phyloP scores from a whole-genome alignment of 1,140 invertebrate species.

The Subanguina moxae region DNA sequence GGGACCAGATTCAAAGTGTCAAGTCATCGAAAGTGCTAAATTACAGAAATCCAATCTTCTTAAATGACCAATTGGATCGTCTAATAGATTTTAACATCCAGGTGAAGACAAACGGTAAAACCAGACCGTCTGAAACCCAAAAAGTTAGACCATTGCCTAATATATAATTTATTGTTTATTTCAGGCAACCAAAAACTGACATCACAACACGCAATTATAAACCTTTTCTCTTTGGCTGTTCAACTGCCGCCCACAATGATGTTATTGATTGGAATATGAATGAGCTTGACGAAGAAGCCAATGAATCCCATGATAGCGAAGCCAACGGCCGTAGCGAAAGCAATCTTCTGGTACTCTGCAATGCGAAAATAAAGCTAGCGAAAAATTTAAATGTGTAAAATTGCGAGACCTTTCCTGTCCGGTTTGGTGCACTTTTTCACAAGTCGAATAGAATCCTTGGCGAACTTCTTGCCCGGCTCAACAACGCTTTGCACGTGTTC shows the following conservation, averaged over 20 bases:
- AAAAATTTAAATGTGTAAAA: no score
- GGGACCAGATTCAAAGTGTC: no score
- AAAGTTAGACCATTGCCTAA: no score
- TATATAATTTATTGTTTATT: no score
- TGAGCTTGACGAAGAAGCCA: slow-evolving; percentile 98
- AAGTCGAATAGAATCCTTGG: slow-evolving; percentile 88
- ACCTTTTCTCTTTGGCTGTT: background rate
- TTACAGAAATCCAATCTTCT: no score
- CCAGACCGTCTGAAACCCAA: no score
- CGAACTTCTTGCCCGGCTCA: slow-evolving; percentile 89
- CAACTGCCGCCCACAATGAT: slow-evolving; percentile 32
- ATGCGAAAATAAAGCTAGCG: slow-evolving; percentile 37
- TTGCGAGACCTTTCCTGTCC: slow-evolving; percentile 78
- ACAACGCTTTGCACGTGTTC: slow-evolving; percentile 71
- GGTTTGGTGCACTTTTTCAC: slow-evolving; percentile 99
- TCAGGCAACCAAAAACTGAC: background rate
- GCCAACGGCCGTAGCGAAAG: slow-evolving; percentile 96
- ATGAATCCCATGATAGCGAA: slow-evolving; percentile 99
- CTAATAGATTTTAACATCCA: no score
- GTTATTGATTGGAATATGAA: slow-evolving; percentile 92
- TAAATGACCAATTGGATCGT: no score
- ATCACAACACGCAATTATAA: background rate
- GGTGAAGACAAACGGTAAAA: no score
- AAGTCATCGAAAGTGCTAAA: no score
- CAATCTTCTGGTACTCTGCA: slow-evolving; percentile 99